Percentiles rank a stretch among this genome's conserved stretches.
Evolutionary conservation across 2,888 invertebrate species (phyloP).

Genomic region (Galeopsomyia nigrocyanea): DNA sequence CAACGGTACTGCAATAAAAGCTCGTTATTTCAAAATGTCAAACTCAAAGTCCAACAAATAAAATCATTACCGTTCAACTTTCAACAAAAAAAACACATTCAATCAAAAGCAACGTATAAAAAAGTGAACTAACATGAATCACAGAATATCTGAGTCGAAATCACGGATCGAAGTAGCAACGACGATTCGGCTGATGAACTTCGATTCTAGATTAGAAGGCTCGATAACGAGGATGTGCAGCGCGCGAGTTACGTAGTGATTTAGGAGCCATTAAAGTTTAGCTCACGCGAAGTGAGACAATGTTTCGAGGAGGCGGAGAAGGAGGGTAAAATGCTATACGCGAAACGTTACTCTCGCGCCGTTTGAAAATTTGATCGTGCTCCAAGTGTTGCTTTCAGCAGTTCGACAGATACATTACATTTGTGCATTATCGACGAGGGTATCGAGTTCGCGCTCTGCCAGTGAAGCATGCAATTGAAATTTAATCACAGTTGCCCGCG

Average conservation of each 20-base stretch:
- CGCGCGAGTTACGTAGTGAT: constrained; percentile 24
- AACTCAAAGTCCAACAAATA: no score
- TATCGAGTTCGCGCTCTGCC: no score
- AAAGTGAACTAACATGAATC: background rate
- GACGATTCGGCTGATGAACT: constrained; percentile 31
- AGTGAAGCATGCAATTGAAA: no score
- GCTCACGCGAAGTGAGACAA: background rate
- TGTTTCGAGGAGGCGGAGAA: background rate
- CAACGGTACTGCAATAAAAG: constrained; percentile 8
- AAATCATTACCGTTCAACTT: background rate
- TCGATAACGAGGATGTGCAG: constrained; percentile 22
- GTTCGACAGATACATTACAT: no score
- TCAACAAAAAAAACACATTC: background rate
- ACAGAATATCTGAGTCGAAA: no score
- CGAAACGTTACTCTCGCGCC: background rate
- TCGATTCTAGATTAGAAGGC: constrained; percentile 27
- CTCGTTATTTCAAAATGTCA: constrained; percentile 12
- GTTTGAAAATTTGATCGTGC: background rate
- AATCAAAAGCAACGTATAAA: background rate
- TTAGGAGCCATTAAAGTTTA: constrained; percentile 23
- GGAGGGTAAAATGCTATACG: background rate
- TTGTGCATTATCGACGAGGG: no score
- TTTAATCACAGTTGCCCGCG: no score
- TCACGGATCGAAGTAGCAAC: background rate
- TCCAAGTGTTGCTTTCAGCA: background rate